Evolutionary conservation across 2,113 vertebrate species (phyloP).

Genomic region (Dinomys branickii): DNA sequence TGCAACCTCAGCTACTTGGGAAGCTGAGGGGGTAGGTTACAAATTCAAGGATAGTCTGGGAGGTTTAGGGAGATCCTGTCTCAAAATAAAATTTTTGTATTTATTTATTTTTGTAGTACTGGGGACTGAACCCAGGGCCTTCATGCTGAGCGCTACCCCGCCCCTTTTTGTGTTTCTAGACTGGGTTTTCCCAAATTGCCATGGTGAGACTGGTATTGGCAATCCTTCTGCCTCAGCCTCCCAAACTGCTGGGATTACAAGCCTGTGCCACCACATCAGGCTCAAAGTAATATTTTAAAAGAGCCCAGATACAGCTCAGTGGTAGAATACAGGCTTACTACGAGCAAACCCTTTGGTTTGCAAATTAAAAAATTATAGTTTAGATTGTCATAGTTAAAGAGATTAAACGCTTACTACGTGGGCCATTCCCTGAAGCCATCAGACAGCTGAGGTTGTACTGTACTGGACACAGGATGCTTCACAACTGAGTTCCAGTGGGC

Average conservation of each 20-base stretch:
- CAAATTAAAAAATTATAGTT: background rate
- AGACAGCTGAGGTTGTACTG: background rate
- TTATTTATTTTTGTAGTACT: background rate
- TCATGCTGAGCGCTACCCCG: background rate
- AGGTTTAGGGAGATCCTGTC: background rate
- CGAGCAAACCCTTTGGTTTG: background rate
- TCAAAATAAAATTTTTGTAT: background rate
- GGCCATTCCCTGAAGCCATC: conserved; percentile 42
- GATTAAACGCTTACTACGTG: background rate
- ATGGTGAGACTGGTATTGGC: background rate
- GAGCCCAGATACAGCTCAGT: background rate
- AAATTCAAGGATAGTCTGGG: background rate
- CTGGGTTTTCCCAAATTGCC: background rate
- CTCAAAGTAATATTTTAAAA: background rate
- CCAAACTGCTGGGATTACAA: background rate
- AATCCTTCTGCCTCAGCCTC: background rate
- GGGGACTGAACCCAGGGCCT: background rate
- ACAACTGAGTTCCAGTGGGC: background rate
- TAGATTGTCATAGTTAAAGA: background rate
- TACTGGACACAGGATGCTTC: background rate
- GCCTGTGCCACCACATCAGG: background rate
- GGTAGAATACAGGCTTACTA: background rate
- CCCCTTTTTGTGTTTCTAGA: background rate
- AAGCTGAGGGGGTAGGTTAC: background rate
- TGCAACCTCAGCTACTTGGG: background rate